Conservation (phyloP, 2,888 invertebrate genomes). For the Dione juno region DNA sequence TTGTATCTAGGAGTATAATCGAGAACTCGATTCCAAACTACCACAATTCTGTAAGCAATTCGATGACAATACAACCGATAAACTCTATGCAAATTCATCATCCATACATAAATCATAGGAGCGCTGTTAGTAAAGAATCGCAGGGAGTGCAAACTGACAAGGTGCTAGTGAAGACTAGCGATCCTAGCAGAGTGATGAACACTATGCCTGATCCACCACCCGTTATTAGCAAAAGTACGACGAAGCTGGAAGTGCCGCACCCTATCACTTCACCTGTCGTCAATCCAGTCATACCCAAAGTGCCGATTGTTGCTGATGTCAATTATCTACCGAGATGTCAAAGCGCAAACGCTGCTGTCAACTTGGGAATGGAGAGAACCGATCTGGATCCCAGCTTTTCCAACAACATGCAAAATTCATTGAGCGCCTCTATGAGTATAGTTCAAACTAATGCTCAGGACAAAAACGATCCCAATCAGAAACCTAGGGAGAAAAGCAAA, state of each 20-base stretch:
- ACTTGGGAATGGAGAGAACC: constrained; percentile 68
- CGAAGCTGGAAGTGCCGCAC: constrained; percentile 78
- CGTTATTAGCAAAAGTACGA: constrained; percentile 68
- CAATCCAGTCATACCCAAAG: constrained; percentile 75
- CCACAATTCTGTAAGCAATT: constrained; percentile 67
- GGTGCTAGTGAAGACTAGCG: constrained; percentile 63
- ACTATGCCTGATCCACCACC: constrained; percentile 63
- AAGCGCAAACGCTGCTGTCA: constrained; percentile 75
- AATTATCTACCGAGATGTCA: constrained; percentile 78
- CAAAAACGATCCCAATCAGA: constrained; percentile 67
- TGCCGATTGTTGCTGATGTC: constrained; percentile 71
- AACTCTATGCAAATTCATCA: constrained; percentile 70
- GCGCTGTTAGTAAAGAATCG: constrained; percentile 68
- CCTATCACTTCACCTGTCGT: constrained; percentile 79
- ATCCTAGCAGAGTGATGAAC: constrained; percentile 62
- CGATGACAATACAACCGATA: constrained; percentile 77
- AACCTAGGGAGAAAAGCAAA: constrained; percentile 77
- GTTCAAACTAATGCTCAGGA: constrained; percentile 63
- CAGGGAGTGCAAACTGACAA: constrained; percentile 76
- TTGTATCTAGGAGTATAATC: constrained; percentile 70
- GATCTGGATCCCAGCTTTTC: constrained; percentile 68
- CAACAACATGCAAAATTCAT: constrained; percentile 63
- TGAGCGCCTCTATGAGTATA: constrained; percentile 68
- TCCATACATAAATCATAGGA: constrained; percentile 68
- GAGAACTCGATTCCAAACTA: constrained; percentile 69